Conservation (phyloP, 2,888 invertebrate genomes). For the Perithous albicinctus region DNA sequence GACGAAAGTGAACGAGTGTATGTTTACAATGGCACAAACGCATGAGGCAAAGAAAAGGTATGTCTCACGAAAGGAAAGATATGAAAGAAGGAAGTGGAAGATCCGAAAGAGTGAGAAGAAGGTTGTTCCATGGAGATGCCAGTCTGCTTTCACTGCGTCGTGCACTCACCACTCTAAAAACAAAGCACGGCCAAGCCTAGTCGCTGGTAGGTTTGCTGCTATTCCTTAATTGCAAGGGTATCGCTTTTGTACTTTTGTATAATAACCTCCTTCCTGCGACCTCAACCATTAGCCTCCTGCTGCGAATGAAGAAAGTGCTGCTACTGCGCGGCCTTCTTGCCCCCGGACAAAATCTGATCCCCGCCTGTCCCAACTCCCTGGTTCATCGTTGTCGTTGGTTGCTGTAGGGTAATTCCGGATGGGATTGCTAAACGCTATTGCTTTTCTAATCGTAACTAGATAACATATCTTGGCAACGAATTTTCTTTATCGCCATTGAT, state of each 20-base stretch:
- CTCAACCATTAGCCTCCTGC: slow-evolving; percentile 62
- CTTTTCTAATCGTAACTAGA: not conserved
- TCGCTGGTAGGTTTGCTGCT: slow-evolving; percentile 75
- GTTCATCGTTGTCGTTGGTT: slow-evolving; percentile 47
- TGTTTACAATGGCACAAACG: slow-evolving; percentile 41
- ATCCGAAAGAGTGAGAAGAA: slow-evolving; percentile 27
- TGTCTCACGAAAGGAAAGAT: slow-evolving; percentile 46
- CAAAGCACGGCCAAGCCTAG: slow-evolving; percentile 54
- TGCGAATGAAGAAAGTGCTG: slow-evolving; percentile 64
- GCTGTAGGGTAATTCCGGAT: slow-evolving; percentile 1
- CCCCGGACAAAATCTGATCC: slow-evolving; percentile 56
- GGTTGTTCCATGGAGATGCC: slow-evolving; percentile 54
- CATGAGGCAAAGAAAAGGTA: slow-evolving; percentile 28
- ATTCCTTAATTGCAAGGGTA: slow-evolving; percentile 82
- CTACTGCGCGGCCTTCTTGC: slow-evolving; percentile 52
- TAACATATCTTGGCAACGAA: not conserved
- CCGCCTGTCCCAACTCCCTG: slow-evolving; percentile 18
- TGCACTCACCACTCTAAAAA: slow-evolving; percentile 54
- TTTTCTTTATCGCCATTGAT: not conserved
- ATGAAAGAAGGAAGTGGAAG: slow-evolving; percentile 20
- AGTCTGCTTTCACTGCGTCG: slow-evolving; percentile 56
- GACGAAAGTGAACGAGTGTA: slow-evolving; percentile 52
- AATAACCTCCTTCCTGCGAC: slow-evolving; percentile 79
- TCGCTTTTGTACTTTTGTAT: slow-evolving; percentile 82
- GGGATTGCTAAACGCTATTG: not conserved